Percentiles rank a stretch among this genome's conserved stretches.
Conservation (phyloP, 2,888 invertebrate species). For the Lasioglossum pauxillum region DNA sequence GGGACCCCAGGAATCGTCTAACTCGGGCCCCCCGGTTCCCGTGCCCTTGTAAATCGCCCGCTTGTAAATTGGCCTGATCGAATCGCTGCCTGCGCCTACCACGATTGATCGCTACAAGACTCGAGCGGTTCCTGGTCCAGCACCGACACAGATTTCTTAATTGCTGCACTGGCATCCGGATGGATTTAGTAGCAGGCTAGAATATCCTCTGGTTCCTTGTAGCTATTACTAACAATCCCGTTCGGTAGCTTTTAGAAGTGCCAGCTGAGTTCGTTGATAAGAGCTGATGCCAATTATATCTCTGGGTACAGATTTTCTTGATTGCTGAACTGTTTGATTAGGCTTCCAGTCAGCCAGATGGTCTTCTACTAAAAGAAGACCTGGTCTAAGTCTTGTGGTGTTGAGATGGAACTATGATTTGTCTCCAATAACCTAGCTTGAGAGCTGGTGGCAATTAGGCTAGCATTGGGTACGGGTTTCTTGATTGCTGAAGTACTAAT, state of each 20-base stretch:
- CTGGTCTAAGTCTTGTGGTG: neutral
- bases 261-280: neutral
- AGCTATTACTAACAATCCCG: neutral
- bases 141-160: neutral
- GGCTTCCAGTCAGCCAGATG: neutral
- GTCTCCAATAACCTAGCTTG: neutral
- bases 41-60: conserved; percentile 9
- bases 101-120: conserved; percentile 14
- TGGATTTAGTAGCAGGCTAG: neutral
- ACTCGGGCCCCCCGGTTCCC: neutral
- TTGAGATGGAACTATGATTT: neutral
- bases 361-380: neutral
- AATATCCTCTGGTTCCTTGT: neutral
- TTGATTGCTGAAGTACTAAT: neutral
- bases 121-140: neutral
- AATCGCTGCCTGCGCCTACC: neutral
- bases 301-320: neutral
- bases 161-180: neutral
- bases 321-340: neutral
- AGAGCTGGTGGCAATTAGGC: neutral
- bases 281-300: neutral
- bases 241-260: neutral
- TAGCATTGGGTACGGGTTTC: neutral
- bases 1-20: neutral
- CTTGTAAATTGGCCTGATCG: conserved; percentile 22